Evolutionary conservation across 2,888 invertebrate species (phyloP).

Genomic region (Hemithea aestivaria): DNA sequence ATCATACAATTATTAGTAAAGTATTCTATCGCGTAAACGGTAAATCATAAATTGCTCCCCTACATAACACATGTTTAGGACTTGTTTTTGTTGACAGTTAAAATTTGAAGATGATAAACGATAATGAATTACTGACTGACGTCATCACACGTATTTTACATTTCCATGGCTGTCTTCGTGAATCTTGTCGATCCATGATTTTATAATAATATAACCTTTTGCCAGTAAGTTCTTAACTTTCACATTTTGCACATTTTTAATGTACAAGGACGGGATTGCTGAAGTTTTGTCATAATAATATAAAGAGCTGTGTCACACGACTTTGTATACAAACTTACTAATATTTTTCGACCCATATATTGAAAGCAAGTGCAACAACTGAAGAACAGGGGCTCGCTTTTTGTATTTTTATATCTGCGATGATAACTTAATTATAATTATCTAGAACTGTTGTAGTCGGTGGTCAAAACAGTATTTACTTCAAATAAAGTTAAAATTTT

Average conservation of each 20-base stretch:
- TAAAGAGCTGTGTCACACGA: constrained; percentile 12
- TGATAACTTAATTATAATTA: constrained; percentile 41
- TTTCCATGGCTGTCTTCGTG: constrained; percentile 1
- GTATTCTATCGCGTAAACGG: background rate
- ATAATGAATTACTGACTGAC: too few species aligned
- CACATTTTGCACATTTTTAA: constrained; percentile 11
- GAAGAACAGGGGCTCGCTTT: constrained; percentile 64
- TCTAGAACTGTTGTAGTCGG: constrained; percentile 45
- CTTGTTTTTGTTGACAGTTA: too few species aligned
- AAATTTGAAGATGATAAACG: too few species aligned
- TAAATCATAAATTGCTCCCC: background rate
- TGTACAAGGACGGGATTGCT: constrained; percentile 15
- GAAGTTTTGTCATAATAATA: constrained; percentile 10
- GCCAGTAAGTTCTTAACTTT: constrained; percentile 5
- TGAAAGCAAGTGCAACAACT: constrained; percentile 54
- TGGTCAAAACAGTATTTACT: constrained; percentile 60
- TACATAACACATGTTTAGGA: too few species aligned
- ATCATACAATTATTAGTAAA: constrained; percentile 2
- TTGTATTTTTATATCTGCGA: constrained; percentile 76
- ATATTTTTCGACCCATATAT: constrained; percentile 69
- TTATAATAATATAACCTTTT: constrained; percentile 6
- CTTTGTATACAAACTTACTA: constrained; percentile 34
- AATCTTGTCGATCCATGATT: constrained; percentile 9
- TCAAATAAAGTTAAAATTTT: constrained; percentile 41
- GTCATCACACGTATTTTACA: constrained; percentile 5